A percentile compares a stretch with the other conserved stretches of the same genome.
Conservation (phyloP, 2,888 invertebrate genomes). For the Timema cristinae region DNA sequence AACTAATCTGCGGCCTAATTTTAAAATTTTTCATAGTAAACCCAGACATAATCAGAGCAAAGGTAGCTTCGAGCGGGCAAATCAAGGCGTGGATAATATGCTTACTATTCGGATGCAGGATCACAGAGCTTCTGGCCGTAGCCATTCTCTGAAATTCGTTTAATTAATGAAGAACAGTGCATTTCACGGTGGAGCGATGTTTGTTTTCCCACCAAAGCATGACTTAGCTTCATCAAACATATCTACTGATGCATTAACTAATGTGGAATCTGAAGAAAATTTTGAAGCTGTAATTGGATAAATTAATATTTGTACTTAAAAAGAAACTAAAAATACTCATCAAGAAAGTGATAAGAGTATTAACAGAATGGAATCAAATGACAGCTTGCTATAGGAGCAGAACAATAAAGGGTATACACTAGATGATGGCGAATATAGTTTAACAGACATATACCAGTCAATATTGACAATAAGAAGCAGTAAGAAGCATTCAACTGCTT, state of each 20-base stretch:
- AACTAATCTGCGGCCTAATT: neutral
- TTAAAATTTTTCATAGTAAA: slow-evolving; percentile 5
- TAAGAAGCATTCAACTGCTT: too few species aligned
- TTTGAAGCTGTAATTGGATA: neutral
- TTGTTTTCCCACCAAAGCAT: neutral
- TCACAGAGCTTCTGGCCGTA: neutral
- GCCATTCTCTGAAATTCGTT: neutral
- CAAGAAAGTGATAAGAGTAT: too few species aligned
- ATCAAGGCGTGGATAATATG: slow-evolving; percentile 11
- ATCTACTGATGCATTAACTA: neutral
- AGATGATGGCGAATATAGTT: too few species aligned
- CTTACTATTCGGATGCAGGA: neutral
- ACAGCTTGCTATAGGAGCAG: too few species aligned
- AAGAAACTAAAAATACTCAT: too few species aligned
- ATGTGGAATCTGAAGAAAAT: neutral
- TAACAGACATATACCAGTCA: too few species aligned
- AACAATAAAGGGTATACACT: too few species aligned
- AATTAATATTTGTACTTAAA: neutral
- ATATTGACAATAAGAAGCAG: too few species aligned
- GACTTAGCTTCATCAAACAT: neutral
- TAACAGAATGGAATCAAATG: too few species aligned
- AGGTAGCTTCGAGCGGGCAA: neutral
- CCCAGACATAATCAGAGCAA: neutral
- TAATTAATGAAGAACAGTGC: slow-evolving; percentile 9
- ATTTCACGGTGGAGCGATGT: neutral